These are phyloP conservation scores for Mythimna impura DNA, from an alignment of 2,888 invertebrate genomes.

Conservation along the genomic window DNA sequence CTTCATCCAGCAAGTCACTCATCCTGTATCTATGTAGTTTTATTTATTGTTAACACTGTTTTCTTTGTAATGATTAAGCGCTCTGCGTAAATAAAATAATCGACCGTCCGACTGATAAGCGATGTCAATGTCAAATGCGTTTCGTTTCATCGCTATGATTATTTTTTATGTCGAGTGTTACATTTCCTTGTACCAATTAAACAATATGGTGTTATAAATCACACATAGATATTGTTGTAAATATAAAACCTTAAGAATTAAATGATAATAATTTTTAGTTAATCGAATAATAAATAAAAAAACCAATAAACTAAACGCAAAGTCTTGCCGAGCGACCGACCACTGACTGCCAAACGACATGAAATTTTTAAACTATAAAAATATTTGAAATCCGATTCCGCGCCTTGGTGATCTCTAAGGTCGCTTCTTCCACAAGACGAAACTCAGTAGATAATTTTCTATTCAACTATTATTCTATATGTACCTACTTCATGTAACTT, in stretches of 20 bases:
- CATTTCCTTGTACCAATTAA: background rate
- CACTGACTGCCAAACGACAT: too few species aligned
- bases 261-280: background rate
- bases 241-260: background rate
- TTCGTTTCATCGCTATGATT: conserved; percentile 41
- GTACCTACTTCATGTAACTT: too few species aligned
- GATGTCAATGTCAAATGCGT: conserved; percentile 67
- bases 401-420: too few species aligned
- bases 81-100: conserved; percentile 81
- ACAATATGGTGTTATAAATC: background rate
- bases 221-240: background rate
- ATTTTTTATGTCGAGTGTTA: background rate
- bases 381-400: too few species aligned
- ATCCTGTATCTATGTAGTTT: conserved; percentile 67
- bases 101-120: conserved; percentile 75
- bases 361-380: too few species aligned
- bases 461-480: too few species aligned
- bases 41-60: conserved; percentile 44
- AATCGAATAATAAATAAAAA: background rate
- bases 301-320: background rate
- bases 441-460: too few species aligned
- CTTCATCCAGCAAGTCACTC: conserved; percentile 89
- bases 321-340: background rate
- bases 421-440: too few species aligned
- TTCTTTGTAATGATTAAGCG: conserved; percentile 39